Percentiles rank a stretch among this genome's conserved stretches.
Conservation (phyloP, 2,113 vertebrate species). For the Podilymbus podiceps region DNA sequence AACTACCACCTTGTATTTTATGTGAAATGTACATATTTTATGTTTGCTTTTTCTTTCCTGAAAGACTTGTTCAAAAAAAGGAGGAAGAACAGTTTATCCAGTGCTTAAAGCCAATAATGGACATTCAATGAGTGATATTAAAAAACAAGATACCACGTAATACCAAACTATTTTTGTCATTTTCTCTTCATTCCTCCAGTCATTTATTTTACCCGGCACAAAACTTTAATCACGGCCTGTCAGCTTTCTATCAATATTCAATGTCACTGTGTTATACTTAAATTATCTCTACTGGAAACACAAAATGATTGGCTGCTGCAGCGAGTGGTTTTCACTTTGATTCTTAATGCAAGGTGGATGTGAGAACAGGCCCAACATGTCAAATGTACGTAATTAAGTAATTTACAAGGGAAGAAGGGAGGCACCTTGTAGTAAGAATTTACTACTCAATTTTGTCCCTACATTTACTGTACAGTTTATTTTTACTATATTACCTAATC, state of each 20-base stretch:
- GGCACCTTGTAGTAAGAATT: slow-evolving; percentile 52
- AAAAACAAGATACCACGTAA: slow-evolving; percentile 42
- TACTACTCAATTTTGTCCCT: slow-evolving; percentile 47
- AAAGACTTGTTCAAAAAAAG: slow-evolving; percentile 33
- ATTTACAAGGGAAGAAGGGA: slow-evolving; percentile 53
- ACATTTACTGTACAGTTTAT: slow-evolving; percentile 2
- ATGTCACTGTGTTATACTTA: slow-evolving; percentile 24
- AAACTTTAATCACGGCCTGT: slow-evolving; percentile 67
- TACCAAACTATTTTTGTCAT: background rate
- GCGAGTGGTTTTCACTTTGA: slow-evolving; percentile 32
- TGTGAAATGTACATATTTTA: background rate
- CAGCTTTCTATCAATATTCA: slow-evolving; percentile 75
- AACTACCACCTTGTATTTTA: slow-evolving; percentile 1
- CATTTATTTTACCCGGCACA: slow-evolving; percentile 54
- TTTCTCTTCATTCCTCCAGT: slow-evolving; percentile 59
- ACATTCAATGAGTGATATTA: slow-evolving; percentile 68
- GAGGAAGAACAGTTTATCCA: slow-evolving; percentile 32
- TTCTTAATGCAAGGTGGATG: slow-evolving; percentile 29
- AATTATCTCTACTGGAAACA: slow-evolving; percentile 72
- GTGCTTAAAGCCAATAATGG: slow-evolving; percentile 54
- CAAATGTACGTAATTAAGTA: slow-evolving; percentile 30
- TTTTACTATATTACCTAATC: slow-evolving; percentile 42
- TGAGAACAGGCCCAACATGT: background rate
- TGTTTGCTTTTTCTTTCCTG: background rate
- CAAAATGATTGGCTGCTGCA: slow-evolving; percentile 56